Percentiles rank a stretch among this genome's conserved stretches.
Conservation (phyloP, 1,140 invertebrate species). For the Drosophila ficusphila region DNA sequence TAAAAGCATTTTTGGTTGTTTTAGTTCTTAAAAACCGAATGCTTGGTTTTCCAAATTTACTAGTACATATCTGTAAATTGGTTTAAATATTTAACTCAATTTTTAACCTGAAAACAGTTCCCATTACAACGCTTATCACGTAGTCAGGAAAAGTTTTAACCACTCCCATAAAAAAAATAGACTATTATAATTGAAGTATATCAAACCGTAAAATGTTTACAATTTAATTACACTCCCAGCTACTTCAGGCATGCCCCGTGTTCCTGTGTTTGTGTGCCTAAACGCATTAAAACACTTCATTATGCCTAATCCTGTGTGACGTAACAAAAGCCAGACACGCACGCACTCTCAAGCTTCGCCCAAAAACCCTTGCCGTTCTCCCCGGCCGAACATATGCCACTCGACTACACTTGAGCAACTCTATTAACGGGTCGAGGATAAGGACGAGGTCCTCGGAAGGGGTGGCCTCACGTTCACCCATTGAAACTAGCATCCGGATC, state of each 20-base stretch:
- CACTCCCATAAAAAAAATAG: conserved; percentile 16
- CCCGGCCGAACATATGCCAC: conserved; percentile 60
- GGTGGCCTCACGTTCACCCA: conserved; percentile 24
- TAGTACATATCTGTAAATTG: too few relatives aligned
- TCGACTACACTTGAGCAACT: conserved; percentile 77
- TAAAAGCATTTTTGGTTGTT: too few relatives aligned
- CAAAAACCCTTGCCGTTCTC: conserved; percentile 26
- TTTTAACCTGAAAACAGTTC: too few relatives aligned
- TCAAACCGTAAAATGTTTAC: conserved; percentile 51
- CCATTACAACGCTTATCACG: background rate
- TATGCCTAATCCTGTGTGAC: conserved; percentile 77
- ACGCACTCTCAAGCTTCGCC: conserved; percentile 38
- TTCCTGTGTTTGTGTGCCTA: conserved; percentile 62
- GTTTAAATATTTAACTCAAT: too few relatives aligned
- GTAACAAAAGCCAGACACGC: conserved; percentile 75
- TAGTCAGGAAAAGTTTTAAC: background rate
- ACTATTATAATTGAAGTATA: conserved; percentile 41
- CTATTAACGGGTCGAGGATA: conserved; percentile 54
- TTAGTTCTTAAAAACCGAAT: too few relatives aligned
- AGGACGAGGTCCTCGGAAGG: conserved; percentile 18
- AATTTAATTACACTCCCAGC: conserved; percentile 65
- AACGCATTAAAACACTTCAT: conserved; percentile 83
- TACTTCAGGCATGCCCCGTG: conserved; percentile 19
- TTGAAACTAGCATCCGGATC: conserved; percentile 47
- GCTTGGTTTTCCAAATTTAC: too few relatives aligned